These are phyloP conservation scores for Suricata suricatta DNA, from an alignment of 2,113 vertebrate genomes.

Conservation along the genomic window DNA sequence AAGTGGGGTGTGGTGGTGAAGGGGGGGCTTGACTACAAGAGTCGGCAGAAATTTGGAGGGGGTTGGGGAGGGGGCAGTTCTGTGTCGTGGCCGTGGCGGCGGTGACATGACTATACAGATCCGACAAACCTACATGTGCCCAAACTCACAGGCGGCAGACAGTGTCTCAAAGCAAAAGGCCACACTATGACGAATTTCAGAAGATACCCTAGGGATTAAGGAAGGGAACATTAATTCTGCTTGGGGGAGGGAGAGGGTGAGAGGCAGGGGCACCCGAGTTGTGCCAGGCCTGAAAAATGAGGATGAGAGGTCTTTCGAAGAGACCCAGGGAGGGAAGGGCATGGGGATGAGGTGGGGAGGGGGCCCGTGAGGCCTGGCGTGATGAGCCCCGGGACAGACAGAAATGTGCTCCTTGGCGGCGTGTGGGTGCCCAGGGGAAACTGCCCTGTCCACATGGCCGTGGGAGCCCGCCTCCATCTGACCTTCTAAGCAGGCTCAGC, in stretches of 20 bases:
- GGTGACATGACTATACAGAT: neutral
- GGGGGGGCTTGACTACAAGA: neutral
- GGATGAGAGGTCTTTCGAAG: neutral
- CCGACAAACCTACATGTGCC: neutral
- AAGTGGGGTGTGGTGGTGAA: neutral
- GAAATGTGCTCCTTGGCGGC: neutral
- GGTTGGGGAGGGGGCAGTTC: neutral
- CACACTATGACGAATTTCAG: neutral
- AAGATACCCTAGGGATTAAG: neutral
- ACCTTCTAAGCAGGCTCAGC: neutral
- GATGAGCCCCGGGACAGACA: neutral
- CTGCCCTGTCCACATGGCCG: neutral
- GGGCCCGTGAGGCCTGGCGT: neutral
- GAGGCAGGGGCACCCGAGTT: neutral
- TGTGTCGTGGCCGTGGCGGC: neutral
- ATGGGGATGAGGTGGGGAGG: fast-evolving
- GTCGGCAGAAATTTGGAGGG: neutral
- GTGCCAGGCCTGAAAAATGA: neutral
- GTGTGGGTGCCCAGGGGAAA: neutral
- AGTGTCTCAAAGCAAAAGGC: neutral
- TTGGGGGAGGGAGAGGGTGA: neutral
- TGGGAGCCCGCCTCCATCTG: neutral
- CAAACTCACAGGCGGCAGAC: neutral
- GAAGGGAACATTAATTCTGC: neutral
- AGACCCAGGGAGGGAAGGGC: neutral